Evolutionary conservation across 2,888 invertebrate species (phyloP).

Genomic region (Mactromeris polynyma): DNA sequence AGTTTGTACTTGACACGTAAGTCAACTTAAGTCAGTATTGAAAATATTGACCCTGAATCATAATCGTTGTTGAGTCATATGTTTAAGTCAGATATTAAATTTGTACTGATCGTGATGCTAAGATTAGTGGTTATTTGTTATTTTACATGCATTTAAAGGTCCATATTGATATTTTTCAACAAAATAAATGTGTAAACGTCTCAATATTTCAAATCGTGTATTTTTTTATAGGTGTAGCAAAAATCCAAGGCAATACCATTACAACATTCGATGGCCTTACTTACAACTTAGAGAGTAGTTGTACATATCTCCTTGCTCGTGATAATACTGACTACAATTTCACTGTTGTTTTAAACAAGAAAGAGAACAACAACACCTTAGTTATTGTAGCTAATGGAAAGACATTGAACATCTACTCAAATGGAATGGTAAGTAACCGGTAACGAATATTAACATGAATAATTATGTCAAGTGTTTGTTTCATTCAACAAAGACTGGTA

Average conservation of each 20-base stretch:
- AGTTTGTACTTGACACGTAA: no score
- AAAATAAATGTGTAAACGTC: neutral
- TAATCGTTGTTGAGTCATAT: no score
- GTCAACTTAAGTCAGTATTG: no score
- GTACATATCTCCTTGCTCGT: slow-evolving; percentile 93
- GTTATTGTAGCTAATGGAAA: slow-evolving; percentile 69
- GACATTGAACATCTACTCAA: slow-evolving; percentile 74
- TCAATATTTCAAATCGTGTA: neutral
- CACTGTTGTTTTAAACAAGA: slow-evolving; percentile 91
- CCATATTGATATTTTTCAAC: neutral
- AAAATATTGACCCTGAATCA: neutral
- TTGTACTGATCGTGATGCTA: neutral
- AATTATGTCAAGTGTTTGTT: neutral
- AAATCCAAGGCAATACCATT: slow-evolving; percentile 93
- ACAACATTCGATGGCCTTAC: slow-evolving; percentile 95
- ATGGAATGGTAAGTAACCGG: slow-evolving; percentile 69
- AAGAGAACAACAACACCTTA: slow-evolving; percentile 86
- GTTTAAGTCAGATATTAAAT: neutral
- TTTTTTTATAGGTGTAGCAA: slow-evolving; percentile 91
- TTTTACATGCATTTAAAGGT: neutral
- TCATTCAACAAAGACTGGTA: neutral
- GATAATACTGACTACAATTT: slow-evolving; percentile 94
- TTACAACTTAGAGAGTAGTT: slow-evolving; percentile 91
- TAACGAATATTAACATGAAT: neutral
- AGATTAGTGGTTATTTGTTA: neutral